Evolutionary conservation across 2,113 vertebrate genomes (phyloP).

Genomic region (Melanotaenia duboulayi): DNA sequence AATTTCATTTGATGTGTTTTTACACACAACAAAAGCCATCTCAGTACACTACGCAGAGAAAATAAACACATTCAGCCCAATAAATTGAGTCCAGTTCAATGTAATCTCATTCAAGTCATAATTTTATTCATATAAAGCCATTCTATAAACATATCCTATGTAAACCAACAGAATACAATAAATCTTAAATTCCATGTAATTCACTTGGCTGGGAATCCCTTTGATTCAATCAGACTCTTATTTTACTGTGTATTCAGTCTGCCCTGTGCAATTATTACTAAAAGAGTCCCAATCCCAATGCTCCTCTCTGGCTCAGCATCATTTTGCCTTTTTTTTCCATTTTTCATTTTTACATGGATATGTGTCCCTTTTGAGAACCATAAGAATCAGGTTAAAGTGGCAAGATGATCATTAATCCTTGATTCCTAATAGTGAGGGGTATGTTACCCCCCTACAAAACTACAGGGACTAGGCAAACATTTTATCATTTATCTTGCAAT

Average conservation of each 20-base stretch:
- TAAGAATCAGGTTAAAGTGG: neutral
- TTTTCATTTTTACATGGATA: neutral
- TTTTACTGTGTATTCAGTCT: slow-evolving; percentile 4
- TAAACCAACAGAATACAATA: neutral
- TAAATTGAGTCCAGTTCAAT: neutral
- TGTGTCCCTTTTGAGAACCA: neutral
- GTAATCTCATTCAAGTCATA: neutral
- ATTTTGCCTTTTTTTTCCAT: neutral
- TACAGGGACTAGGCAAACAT: too few relatives aligned
- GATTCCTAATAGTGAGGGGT: too few relatives aligned
- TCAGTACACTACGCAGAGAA: neutral
- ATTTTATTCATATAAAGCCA: neutral
- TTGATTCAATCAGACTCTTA: neutral
- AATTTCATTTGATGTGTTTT: too few relatives aligned
- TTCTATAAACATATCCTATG: neutral
- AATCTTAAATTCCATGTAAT: neutral
- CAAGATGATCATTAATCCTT: neutral
- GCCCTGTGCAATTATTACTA: neutral
- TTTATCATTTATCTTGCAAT: too few relatives aligned
- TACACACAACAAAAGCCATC: neutral
- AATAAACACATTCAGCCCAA: neutral
- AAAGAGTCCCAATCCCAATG: too few relatives aligned
- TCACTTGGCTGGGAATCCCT: too few relatives aligned
- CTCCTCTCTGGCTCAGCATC: too few relatives aligned
- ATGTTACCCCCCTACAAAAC: too few relatives aligned